Evolutionary conservation across 1,140 invertebrate species (phyloP).

Genomic region (Drosophila kurseongensis): DNA sequence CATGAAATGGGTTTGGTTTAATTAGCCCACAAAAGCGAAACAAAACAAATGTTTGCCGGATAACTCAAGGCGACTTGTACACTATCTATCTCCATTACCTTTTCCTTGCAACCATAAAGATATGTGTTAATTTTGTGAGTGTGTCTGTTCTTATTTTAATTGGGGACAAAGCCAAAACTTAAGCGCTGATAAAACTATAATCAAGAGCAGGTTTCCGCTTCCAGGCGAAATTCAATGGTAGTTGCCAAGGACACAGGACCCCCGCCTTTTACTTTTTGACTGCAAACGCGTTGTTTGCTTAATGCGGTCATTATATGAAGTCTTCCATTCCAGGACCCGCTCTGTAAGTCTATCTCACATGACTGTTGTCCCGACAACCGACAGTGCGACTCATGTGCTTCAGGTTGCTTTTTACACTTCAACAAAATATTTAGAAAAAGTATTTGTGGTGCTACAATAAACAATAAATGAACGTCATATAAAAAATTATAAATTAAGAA

Average conservation of each 20-base stretch:
- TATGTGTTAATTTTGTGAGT: constrained; percentile 23
- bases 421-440: neutral
- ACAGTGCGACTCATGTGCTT: constrained; percentile 6
- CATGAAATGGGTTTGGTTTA: constrained; percentile 77
- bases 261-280: neutral
- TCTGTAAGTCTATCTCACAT: constrained; percentile 57
- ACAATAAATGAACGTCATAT: no score
- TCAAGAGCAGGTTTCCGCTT: constrained; percentile 35
- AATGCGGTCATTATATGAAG: constrained; percentile 70
- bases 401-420: neutral
- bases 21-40: constrained; percentile 66
- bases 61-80: constrained; percentile 35
- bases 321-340: constrained; percentile 40
- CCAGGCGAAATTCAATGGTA: constrained; percentile 62
- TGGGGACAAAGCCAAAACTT: constrained; percentile 50
- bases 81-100: constrained; percentile 32
- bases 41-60: constrained; percentile 51
- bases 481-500: no score
- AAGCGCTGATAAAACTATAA: constrained; percentile 59
- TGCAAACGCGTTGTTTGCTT: constrained; percentile 56
- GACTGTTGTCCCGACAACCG: constrained; percentile 47
- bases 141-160: constrained; percentile 31
- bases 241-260: constrained; percentile 33
- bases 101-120: constrained; percentile 30
- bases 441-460: no score